Conservation (phyloP, 2,888 invertebrate species). For the Athrips mouffetella region DNA sequence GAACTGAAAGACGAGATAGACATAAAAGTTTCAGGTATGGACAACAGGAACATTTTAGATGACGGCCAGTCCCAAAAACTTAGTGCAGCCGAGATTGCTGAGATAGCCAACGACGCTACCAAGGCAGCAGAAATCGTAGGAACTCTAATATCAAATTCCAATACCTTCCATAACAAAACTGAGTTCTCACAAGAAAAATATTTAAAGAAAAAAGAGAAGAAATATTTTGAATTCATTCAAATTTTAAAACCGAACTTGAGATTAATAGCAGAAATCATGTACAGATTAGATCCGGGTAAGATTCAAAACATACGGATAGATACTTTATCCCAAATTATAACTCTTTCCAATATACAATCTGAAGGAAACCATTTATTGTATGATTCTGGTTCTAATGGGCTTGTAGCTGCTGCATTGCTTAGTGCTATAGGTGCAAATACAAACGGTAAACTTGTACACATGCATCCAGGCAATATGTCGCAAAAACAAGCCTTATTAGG, state of each 20-base stretch:
- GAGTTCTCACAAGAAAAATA: constrained; percentile 97
- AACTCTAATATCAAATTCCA: constrained; percentile 92
- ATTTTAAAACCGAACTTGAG: constrained; percentile 89
- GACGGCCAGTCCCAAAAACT: constrained; percentile 89
- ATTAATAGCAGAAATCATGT: constrained; percentile 90
- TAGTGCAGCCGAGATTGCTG: constrained; percentile 88
- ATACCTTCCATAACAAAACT: constrained; percentile 93
- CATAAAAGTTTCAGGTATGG: constrained; percentile 83
- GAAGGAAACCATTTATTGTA: constrained; percentile 89
- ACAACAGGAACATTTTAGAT: constrained; percentile 91
- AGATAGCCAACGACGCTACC: constrained; percentile 85
- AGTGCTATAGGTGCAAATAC: constrained; percentile 85
- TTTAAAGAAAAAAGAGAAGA: constrained; percentile 95
- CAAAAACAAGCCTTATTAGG: constrained; percentile 88
- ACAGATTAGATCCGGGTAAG: constrained; percentile 86
- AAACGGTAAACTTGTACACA: constrained; percentile 82
- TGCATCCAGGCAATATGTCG: constrained; percentile 89
- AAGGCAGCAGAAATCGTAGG: constrained; percentile 91
- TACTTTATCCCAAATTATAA: constrained; percentile 91
- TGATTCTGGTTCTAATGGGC: constrained; percentile 92
- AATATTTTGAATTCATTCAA: constrained; percentile 91
- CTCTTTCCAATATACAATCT: constrained; percentile 87
- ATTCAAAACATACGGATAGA: constrained; percentile 90
- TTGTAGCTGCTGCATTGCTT: constrained; percentile 89
- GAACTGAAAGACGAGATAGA: constrained; percentile 80